Evolutionary conservation across 2,113 vertebrate species (phyloP).

Genomic region (Nothoprocta pentlandii): DNA sequence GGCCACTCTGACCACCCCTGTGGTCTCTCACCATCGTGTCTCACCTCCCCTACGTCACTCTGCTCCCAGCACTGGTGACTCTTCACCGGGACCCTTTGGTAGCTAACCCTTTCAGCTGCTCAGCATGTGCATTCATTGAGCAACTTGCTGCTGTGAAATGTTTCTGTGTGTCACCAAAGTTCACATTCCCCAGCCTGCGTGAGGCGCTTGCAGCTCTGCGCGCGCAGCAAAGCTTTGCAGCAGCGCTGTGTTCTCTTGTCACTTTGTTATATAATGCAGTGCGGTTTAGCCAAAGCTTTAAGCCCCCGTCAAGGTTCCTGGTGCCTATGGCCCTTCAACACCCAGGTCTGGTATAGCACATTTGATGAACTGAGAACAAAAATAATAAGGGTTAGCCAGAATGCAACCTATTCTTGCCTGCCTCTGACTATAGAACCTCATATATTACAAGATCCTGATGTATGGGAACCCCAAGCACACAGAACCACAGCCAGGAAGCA

Average conservation of each 20-base stretch:
- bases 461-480: not conserved
- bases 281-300: not conserved
- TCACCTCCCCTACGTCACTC: not conserved
- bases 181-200: not conserved
- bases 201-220: not conserved
- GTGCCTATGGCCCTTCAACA: fast-evolving
- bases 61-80: not conserved
- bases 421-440: not conserved
- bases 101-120: not conserved
- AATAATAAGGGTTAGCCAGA: not conserved
- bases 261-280: not conserved
- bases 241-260: not conserved
- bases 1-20: not conserved
- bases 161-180: not conserved
- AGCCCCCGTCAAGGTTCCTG: not conserved
- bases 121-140: not conserved
- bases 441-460: not conserved
- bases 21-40: not conserved
- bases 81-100: not conserved
- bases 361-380: not conserved
- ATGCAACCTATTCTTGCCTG: not conserved
- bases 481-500: not conserved
- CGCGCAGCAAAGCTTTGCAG: not conserved
- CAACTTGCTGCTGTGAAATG: too few species aligned
- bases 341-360: fast-evolving